These are phyloP conservation scores for Chloroceryle inda DNA, from an alignment of 2,797 vertebrate genomes.

Conservation along the genomic window DNA sequence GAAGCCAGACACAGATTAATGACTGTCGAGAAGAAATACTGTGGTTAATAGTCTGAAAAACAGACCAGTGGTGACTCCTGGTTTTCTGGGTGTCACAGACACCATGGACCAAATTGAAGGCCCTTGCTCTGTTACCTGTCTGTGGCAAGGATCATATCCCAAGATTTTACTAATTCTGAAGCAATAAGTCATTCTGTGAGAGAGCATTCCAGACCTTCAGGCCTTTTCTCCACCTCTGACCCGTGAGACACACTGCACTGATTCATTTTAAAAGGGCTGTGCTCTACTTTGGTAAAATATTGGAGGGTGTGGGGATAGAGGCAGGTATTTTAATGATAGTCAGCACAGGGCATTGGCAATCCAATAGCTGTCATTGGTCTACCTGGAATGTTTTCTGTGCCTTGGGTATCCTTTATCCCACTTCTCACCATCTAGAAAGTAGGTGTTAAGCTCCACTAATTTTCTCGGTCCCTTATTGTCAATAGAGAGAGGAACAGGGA, in stretches of 20 bases:
- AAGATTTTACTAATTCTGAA: neutral
- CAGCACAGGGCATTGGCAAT: neutral
- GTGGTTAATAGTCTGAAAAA: neutral
- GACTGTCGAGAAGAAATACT: neutral
- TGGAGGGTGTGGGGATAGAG: neutral
- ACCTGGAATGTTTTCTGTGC: neutral
- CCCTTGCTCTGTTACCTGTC: neutral
- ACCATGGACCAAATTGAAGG: neutral
- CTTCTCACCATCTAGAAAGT: neutral
- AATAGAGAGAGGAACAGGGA: neutral
- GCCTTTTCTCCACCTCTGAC: neutral
- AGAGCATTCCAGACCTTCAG: neutral
- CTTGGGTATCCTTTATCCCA: neutral
- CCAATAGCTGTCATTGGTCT: neutral
- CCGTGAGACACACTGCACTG: neutral
- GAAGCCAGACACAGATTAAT: neutral
- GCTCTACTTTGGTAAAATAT: neutral
- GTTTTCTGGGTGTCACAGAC: neutral
- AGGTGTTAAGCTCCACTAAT: neutral
- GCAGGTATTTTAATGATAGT: rapidly evolving
- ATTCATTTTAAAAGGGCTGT: neutral
- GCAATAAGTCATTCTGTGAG: neutral
- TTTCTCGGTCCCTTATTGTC: neutral
- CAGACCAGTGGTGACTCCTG: neutral
- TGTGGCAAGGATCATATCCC: neutral